A percentile compares a stretch with the other conserved stretches of the same genome.
Evolutionary conservation across 2,113 vertebrate species (phyloP).

Genomic region (Hemicordylus capensis): DNA sequence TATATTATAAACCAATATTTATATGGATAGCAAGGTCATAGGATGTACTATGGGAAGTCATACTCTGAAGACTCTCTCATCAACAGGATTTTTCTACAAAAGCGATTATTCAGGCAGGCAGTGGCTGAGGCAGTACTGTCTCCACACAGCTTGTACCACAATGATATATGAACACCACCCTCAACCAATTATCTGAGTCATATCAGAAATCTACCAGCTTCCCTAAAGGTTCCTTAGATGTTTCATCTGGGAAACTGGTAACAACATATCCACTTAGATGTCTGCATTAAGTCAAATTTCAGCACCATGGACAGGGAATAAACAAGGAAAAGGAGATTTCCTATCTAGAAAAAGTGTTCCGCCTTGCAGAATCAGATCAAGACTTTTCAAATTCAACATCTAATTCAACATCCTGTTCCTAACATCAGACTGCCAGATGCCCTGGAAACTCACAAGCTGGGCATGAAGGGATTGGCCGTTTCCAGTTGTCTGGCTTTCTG

Average conservation of each 20-base stretch:
- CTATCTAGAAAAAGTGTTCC: too few relatives aligned
- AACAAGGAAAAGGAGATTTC: not conserved
- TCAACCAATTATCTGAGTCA: not conserved
- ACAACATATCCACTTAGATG: not conserved
- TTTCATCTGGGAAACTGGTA: not conserved
- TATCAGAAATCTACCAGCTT: not conserved
- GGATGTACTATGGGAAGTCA: not conserved
- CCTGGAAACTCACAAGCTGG: not conserved
- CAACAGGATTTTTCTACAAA: not conserved
- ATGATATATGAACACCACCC: not conserved
- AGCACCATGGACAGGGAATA: not conserved
- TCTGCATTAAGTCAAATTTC: not conserved
- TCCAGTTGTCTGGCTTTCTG: not conserved
- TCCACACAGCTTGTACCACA: not conserved
- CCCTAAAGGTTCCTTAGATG: not conserved
- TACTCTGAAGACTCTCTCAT: not conserved
- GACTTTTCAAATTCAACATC: not conserved
- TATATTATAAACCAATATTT: not conserved
- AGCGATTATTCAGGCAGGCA: not conserved
- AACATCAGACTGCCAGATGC: not conserved
- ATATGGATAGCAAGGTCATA: not conserved
- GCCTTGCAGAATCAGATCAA: not conserved
- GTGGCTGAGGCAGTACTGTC: not conserved
- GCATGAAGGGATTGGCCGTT: not conserved
- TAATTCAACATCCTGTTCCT: not conserved